phyloP scores from a whole-genome alignment of 2,888 invertebrate species.

The Himalopsyche tibetana region DNA sequence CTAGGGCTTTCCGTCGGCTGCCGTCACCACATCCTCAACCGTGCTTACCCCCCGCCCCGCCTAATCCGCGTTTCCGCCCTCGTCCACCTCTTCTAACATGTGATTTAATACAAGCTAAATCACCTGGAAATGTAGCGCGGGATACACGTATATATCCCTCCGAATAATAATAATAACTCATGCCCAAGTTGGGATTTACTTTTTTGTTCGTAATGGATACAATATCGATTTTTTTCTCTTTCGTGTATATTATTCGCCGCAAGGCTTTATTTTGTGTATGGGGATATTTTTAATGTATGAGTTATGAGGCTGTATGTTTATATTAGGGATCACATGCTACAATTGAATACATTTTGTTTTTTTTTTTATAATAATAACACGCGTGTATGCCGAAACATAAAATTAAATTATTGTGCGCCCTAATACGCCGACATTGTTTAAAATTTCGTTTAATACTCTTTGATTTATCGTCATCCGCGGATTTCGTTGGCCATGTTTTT shows the following conservation, averaged over 20 bases:
- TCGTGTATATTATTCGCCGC: conserved; percentile 6
- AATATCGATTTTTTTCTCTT: neutral
- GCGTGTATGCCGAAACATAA: conserved; percentile 5
- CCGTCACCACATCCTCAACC: conserved; percentile 47
- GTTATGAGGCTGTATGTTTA: conserved; percentile 13
- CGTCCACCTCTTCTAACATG: neutral
- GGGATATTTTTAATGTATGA: conserved; percentile 26
- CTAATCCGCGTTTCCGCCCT: neutral
- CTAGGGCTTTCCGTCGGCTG: conserved; percentile 56
- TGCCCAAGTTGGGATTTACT: conserved; percentile 37
- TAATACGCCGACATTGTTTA: neutral
- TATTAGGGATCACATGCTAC: conserved; percentile 16
- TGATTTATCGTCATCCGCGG: conserved; percentile 15
- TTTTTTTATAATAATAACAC: neutral
- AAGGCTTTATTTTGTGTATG: conserved; percentile 1
- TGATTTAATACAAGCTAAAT: conserved; percentile 57
- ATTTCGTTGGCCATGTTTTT: neutral
- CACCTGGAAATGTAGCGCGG: conserved; percentile 57
- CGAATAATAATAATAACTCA: conserved; percentile 47
- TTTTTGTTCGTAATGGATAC: conserved; percentile 30
- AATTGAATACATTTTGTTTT: conserved; percentile 8
- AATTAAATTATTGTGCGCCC: neutral
- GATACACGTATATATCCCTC: neutral
- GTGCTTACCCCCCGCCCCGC: neutral
- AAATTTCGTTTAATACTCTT: conserved; percentile 20